Evolutionary conservation across 2,888 invertebrate species (phyloP).

Genomic region (Agrotis ipsilon): DNA sequence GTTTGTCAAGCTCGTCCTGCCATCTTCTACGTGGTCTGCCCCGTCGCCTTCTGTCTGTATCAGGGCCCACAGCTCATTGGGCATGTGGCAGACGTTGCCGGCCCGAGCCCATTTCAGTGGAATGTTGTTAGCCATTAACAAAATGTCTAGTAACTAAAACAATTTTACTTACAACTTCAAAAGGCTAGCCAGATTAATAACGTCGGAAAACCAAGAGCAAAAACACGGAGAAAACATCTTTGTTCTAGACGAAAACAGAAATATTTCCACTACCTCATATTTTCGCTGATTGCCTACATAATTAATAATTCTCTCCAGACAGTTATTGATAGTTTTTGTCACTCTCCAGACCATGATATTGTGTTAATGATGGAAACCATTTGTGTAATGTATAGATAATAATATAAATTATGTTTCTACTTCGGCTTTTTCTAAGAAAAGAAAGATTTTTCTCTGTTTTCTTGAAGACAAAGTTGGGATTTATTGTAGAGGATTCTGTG

Average conservation of each 20-base stretch:
- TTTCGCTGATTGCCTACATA: constrained; percentile 43
- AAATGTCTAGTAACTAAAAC: no score
- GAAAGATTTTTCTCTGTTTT: constrained; percentile 25
- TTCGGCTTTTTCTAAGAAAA: constrained; percentile 4
- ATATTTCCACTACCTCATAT: constrained; percentile 31
- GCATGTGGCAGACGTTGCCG: no score
- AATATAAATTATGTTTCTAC: constrained; percentile 59
- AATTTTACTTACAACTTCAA: neutral
- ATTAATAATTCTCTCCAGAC: constrained; percentile 58
- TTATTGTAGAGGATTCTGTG: constrained; percentile 14
- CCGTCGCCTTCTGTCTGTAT: no score
- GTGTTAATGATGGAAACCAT: constrained; percentile 64
- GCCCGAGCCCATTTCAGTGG: no score
- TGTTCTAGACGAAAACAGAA: constrained; percentile 23
- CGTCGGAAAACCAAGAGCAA: neutral
- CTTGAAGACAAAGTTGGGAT: neutral
- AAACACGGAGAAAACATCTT: constrained; percentile 2
- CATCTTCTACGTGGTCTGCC: no score
- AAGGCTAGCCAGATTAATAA: constrained; percentile 5
- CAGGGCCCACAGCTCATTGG: no score
- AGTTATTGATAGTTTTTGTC: constrained; percentile 69
- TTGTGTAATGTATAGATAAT: constrained; percentile 65
- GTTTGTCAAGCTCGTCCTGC: no score
- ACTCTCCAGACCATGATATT: constrained; percentile 57
- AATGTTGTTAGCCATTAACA: no score